These are phyloP conservation scores for Hoplostethus mediterraneus DNA, from an alignment of 2,797 vertebrate genomes.

Conservation along the genomic window DNA sequence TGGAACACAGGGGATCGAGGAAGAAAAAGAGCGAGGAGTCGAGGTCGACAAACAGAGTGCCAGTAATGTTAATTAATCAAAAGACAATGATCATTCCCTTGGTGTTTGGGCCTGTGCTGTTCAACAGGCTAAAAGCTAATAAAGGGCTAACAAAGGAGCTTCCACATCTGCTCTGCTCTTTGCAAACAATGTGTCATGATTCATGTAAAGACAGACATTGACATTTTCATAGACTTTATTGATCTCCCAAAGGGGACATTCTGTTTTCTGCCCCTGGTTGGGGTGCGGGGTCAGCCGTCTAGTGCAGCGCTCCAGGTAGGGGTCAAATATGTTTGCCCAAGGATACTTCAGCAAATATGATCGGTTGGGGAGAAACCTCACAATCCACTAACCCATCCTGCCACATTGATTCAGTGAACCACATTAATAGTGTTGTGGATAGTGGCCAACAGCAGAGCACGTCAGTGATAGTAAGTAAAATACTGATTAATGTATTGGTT, in stretches of 20 bases:
- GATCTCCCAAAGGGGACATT: slow-evolving; percentile 28
- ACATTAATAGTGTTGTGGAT: too few species aligned
- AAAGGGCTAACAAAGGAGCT: slow-evolving; percentile 45
- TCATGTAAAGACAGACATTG: slow-evolving; percentile 53
- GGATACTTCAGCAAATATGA: slow-evolving; percentile 4
- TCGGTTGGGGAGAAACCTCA: background rate
- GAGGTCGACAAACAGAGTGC: slow-evolving; percentile 62
- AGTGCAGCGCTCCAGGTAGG: background rate
- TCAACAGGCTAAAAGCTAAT: slow-evolving; percentile 65
- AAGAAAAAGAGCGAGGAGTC: slow-evolving; percentile 42
- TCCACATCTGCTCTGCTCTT: slow-evolving; percentile 43
- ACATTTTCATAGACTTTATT: slow-evolving; percentile 30
- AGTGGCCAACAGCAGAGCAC: too few species aligned
- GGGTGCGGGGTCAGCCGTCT: background rate
- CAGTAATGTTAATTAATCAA: slow-evolving; percentile 76
- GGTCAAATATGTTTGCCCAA: slow-evolving; percentile 15
- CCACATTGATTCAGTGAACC: too few species aligned
- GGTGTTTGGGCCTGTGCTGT: slow-evolving; percentile 31
- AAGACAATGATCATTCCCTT: slow-evolving; percentile 74
- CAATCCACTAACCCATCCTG: background rate
- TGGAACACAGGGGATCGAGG: slow-evolving; percentile 47
- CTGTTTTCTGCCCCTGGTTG: slow-evolving; percentile 3
- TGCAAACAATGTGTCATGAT: slow-evolving; percentile 50
- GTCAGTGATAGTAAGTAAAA: too few species aligned
- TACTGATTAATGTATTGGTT: too few species aligned